Base-by-base conservation (phyloP, 2,888 invertebrate genomes). In the Scaptomyza caliginosa region DNA sequence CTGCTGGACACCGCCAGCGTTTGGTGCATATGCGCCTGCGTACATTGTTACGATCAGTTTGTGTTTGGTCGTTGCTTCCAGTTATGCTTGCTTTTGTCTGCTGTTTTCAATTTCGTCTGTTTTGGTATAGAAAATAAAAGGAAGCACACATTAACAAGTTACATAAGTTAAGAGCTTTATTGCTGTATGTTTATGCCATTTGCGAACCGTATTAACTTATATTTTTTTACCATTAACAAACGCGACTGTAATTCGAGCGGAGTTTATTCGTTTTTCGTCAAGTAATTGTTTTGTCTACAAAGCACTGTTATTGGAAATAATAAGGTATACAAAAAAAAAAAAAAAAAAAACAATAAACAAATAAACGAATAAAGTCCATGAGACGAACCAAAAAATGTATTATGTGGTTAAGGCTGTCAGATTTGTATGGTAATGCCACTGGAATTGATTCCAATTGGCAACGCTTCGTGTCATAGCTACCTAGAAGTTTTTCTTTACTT, bases 1-100 rank as follows among this genome's bases (percentile, higher is more conserved):
- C 65, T 89, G 89, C 42, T 89, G 89, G 36, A 84, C 89, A 45
- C 82, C 86, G 45, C 88, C 89, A 54, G 82, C 86, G 60, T 77
- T 80, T 13, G 89, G 84, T 74, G 88, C 78, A 78, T 87, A 89
- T 69, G 87, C 87, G 65, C 85, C 83, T 57, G 89, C 77, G 74
- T 89, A 89, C 89, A 89, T 89, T 21, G 24, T 23, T 56, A 23
- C 58, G n/a, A 42, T 42, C 26, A 42, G 5, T 43, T 39, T 30
- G 63, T 59, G 16, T 28, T 10, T 16, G 26, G 32, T 32, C 28
- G 10, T 32, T 59, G 40, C n/a, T 38, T 46, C 10, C 13, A 28
- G 11, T 10, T 4, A 13, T 2, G 21, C 21, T 30, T 45, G 28
- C 3, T 8, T 28, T 34, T 28, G 23, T 16, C 16, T 23, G 48